phyloP scores from a whole-genome alignment of 2,113 vertebrate genomes.

The Laticauda colubrina region DNA sequence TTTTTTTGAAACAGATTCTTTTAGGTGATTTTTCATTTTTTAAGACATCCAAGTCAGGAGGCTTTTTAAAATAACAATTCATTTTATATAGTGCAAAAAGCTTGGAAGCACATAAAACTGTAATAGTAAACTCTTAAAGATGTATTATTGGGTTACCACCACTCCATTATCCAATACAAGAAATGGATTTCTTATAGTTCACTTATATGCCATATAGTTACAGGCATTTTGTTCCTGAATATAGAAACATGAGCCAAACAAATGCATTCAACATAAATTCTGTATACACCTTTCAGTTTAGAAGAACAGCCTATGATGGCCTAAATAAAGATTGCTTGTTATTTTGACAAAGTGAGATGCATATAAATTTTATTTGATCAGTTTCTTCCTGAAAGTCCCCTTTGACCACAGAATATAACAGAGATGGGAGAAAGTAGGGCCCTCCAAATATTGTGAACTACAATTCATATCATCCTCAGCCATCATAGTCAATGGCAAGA shows the following conservation, averaged over 20 bases:
- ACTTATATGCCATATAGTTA: slow-evolving; percentile 47
- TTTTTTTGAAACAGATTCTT: not conserved
- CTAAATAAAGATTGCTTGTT: slow-evolving; percentile 23
- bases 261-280: slow-evolving; percentile 1
- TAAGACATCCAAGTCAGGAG: slow-evolving; percentile 28
- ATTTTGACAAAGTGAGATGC: slow-evolving; percentile 11
- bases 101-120: slow-evolving; percentile 49
- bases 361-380: slow-evolving; percentile 22
- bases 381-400: not conserved
- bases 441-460: not conserved
- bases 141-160: slow-evolving; percentile 26
- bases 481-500: not conserved
- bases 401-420: not conserved
- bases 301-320: slow-evolving; percentile 19
- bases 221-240: slow-evolving; percentile 38
- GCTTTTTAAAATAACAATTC: slow-evolving; percentile 45
- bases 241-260: slow-evolving; percentile 19
- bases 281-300: slow-evolving; percentile 22
- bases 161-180: slow-evolving; percentile 37
- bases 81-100: slow-evolving; percentile 52
- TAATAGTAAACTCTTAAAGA: slow-evolving; percentile 52
- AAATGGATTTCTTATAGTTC: slow-evolving; percentile 53
- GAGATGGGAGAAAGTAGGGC: not conserved
- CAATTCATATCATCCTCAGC: not conserved
- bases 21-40: not conserved